Evolutionary conservation across 2,888 invertebrate species (phyloP), one percentile per base, ranked within the genome.

Genomic region (Dicycla oo): DNA sequence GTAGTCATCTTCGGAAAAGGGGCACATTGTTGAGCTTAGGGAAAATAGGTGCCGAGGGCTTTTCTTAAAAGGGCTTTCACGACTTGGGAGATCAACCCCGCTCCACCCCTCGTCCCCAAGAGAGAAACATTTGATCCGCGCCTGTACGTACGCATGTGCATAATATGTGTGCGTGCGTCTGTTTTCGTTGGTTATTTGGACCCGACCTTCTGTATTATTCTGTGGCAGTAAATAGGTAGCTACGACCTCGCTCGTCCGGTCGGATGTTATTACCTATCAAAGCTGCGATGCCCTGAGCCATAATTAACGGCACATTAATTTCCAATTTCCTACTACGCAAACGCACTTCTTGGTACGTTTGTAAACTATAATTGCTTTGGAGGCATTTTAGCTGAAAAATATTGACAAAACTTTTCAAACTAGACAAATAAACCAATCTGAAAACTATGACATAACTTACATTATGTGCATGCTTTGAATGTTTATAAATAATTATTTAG

Each of bases 201-300:
- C 20, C 15, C 5, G 10, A n/a, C 15, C 1, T 20, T 67, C 67
- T 66, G 40, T 2, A 23, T 26, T 8, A 30, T 43, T 69, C 40
- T 53, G 8, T 68, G 30, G n/a, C 4, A 54, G 3, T 30, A 53
- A 51, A 15, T 43, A 68, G 53, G 60, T 38, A 65, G 45, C 60
- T 75, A 40, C 47, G 18, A 53, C 45, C 30, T 65, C 40, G 15
- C 51, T 5, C 49, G 49, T 45, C 64, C 49, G 47, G 45, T 63
- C 58, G 58, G 66, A 75, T 53, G 66, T 67, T 80, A 74, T 78
- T 75, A 80, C 62, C 75, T 66, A 66, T 54, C 65, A 69, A 78
- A 74, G 64, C 75, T 51, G 57, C 58, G 43, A 20, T 57, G 62
- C 80, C 43, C 4, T 54, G 38, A 54, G 49, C 80, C 45, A 58